Conservation (phyloP, 2,797 vertebrate species). For the Nannoperca obscura region DNA sequence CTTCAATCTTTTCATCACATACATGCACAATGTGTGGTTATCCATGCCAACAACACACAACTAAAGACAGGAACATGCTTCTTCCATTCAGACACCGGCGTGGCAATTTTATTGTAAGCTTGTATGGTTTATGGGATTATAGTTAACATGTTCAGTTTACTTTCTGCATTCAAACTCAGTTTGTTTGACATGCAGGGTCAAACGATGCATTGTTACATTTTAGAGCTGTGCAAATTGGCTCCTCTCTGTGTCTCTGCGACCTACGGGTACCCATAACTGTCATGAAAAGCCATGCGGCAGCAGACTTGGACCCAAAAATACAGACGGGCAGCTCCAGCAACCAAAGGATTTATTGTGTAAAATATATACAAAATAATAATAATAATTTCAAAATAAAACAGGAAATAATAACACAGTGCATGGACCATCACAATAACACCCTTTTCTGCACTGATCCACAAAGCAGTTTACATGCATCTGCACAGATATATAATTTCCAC, state of each 20-base stretch:
- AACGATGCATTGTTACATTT: neutral
- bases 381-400: no score
- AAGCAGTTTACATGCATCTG: neutral
- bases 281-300: no score
- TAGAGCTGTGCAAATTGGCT: neutral
- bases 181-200: neutral
- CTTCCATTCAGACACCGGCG: neutral
- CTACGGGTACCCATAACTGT: neutral
- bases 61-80: neutral
- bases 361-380: no score
- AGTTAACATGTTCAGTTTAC: neutral
- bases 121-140: neutral
- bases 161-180: neutral
- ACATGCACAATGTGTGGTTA: neutral
- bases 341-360: no score
- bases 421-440: neutral
- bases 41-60: neutral
- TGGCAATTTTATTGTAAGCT: neutral
- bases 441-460: neutral
- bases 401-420: no score
- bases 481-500: neutral
- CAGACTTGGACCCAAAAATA: no score
- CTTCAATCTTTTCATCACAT: slow-evolving; percentile 13
- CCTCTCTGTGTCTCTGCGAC: neutral
- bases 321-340: no score